Percentiles rank a stretch among this genome's conserved stretches.
phyloP scores from a whole-genome alignment of 2,888 invertebrate species.

The Rotaria sp. region DNA sequence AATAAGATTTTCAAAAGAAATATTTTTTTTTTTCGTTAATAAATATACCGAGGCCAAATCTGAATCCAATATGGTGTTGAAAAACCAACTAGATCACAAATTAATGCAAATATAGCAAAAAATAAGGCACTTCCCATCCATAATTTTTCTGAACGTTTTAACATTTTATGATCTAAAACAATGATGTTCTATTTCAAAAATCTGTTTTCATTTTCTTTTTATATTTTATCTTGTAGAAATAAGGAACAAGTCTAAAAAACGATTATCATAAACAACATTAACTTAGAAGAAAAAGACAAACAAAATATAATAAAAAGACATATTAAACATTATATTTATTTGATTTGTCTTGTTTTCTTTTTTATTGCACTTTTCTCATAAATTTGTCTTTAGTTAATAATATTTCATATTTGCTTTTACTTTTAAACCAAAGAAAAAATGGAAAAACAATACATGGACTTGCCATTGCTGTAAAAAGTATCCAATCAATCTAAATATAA shows the following conservation, averaged over 20 bases:
- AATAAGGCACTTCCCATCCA: constrained; percentile 37
- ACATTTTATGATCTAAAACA: not conserved
- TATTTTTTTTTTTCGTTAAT: too few species aligned
- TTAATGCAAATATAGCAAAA: constrained; percentile 33
- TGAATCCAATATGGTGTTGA: constrained; percentile 40
- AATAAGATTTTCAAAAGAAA: not conserved
- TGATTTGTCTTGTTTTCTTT: not conserved
- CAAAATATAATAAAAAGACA: not conserved
- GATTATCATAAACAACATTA: not conserved
- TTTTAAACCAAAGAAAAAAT: constrained; percentile 36
- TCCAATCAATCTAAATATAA: constrained; percentile 38
- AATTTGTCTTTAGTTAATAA: not conserved
- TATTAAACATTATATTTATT: too few species aligned
- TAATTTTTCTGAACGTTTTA: constrained; percentile 35
- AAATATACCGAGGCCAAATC: constrained; percentile 31
- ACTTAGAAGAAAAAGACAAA: not conserved
- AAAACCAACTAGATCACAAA: constrained; percentile 37
- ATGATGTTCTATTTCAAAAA: not conserved
- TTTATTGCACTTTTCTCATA: not conserved
- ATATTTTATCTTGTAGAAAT: not conserved
- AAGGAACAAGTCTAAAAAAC: not conserved
- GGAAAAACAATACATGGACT: constrained; percentile 38
- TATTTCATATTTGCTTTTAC: constrained; percentile 32
- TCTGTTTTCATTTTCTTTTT: not conserved
- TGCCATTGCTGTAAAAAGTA: constrained; percentile 38